Base-by-base conservation (phyloP, 2,888 invertebrate species). In the Antheraea assamensis region DNA sequence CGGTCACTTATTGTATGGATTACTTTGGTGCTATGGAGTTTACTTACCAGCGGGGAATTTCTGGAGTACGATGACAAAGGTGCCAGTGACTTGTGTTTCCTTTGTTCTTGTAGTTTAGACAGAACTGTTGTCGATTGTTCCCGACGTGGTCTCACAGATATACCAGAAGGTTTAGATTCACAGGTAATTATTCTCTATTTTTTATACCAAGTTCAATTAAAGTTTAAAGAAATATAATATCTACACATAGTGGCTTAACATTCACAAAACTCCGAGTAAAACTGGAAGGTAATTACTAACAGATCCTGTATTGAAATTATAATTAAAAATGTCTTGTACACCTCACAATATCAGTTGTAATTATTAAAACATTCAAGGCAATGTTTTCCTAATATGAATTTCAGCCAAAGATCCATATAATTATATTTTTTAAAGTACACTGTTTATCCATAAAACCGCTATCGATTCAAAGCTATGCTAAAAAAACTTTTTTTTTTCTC, bases 81-180 rank as follows among this genome's bases (percentile, higher is more conserved):
- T 35, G 74, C 85, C 5, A 85, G 83, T 75, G 90, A 90, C 49
- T 80, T 91, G 64, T 94, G 94, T 77, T 89, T 83, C 74, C 74
- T 88, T 13, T 94, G 95, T 76, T 79, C 83, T 10, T 94, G 93
- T 78, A 92, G 83, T 75, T 76, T 82, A 1, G 90, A 92, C 71
- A 85, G 80, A 74, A 86, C 87, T 0, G 85, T 52, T 61, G 84
- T 92, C 2, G 94, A 95, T 78, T 95, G 95, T 76, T 93, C 94
- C 3, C 83, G 87, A 3, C 87, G 92, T 83, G 93, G 92, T 10
- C 88, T 95, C n/a, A 90, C 85, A 35, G 86, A 89, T 68, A 74
- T 95, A 74, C 95, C 95, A 27, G 86, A 89, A 78, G 92, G 90
- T 55, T 81, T 91, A 72, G 84, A 84, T 78, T 79, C 80, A 72